Evolutionary conservation across 1,140 invertebrate species (phyloP), one percentile per base, ranked within the genome.

Genomic region (Drosophila nigromelanica): DNA sequence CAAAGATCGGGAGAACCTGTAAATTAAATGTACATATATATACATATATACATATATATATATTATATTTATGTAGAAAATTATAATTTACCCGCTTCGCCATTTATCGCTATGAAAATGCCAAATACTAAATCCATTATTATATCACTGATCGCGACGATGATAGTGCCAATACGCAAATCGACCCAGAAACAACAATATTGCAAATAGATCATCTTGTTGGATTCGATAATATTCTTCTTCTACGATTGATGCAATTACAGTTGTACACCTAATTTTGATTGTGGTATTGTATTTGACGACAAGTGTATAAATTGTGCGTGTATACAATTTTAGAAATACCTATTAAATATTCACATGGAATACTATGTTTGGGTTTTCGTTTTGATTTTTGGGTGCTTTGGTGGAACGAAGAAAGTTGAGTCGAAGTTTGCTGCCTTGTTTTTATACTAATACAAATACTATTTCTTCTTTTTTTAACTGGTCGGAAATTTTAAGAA

Each of bases 171-270:
- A 7, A 86, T 18, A 12, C 78, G 82, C 42, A 82, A 59, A 62
- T 87, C 82, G 5, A 86, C 39, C 27, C 37, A 87, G 42, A 77
- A 82, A 15, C 72, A 76, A 55, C 63, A 82, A 18, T 35, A 72
- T 33, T 89, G 76, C 15, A 87, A 71, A 15, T 87, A 87, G 5
- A 87, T 89, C 78, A 87, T 87, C 5, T 12, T 83, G 61, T 6
- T 39, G 15, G 10, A 14, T 18, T 14, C n/a, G n/a, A 11, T 50
- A 7, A n/a, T n/a, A n/a, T n/a, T n/a, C n/a, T n/a, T n/a, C n/a
- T 30, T 1, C 21, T 5, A 24, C 21, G 2, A 18, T 24, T 2
- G 21, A 3, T 24, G 15, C 8, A 30, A 21, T 12, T 50, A 6
- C 12, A 33, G 33, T 35, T 30, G 2, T 27, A 12, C 1, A 45